Base-by-base conservation (phyloP, 2,113 vertebrate species). In the Datnioides undecimradiatus region DNA sequence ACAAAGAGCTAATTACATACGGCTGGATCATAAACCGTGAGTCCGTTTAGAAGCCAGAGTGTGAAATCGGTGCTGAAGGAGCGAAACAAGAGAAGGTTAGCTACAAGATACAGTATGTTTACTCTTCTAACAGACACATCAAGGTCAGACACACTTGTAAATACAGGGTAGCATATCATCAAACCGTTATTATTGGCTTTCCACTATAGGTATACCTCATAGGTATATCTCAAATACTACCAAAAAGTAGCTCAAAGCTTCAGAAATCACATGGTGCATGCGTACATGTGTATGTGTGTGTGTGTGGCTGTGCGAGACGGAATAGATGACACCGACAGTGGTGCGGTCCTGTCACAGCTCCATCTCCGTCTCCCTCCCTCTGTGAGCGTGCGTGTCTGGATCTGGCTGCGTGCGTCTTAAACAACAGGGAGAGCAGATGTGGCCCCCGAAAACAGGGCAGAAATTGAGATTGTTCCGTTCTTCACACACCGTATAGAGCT, bases 371-470 rank as follows among this genome's bases (percentile, higher is more conserved):
- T 10, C 46, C n/a, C 29, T 8, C 40, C 33, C 65, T n/a, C 38
- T 46, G 34, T 51, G 33, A 51, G 34, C 25, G 5, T 68, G 34
- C 6, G 8, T 33, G 31, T 68, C 25, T 79, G 68, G 21, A 41
- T 48, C 23, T 1, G 36, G 27, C n/a, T n/a, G 1, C 49, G 34
- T 54, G 70, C 17, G 16, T 59, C 31, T 65, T 52, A 43, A 72
- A 57, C 62, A 64, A 59, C 1, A 34, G 29, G 33, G n/a, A 43
- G 65, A 69, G 59, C 78, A 71, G 65, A 81, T 81, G 63, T 60
- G 64, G 43, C 54, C 27, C 27, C 63, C 65, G 58, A 81, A 70
- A 69, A 49, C 41, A 57, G 74, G 27, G 33, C 63, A 34, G 58
- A 33, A 57, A 67, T 38, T 43, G 21, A 57, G 67, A 51, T 63